These are phyloP conservation scores for Raja brachyura DNA, from an alignment of 2,113 vertebrate species.

Conservation along the genomic window DNA sequence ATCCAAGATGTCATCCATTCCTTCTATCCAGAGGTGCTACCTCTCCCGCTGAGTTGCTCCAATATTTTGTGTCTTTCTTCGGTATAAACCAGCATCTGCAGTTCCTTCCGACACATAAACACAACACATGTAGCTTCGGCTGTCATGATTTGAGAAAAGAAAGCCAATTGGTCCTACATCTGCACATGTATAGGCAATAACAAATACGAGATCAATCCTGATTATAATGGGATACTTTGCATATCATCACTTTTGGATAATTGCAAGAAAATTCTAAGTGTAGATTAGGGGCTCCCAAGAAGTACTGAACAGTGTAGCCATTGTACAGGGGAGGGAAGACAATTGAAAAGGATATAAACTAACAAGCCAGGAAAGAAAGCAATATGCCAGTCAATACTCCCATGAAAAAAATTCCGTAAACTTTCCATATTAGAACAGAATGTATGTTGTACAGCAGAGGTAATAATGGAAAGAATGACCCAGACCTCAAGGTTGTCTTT, in stretches of 20 bases:
- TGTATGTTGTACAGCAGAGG: background rate
- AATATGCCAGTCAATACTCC: background rate
- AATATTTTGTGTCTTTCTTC: no score
- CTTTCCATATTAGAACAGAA: background rate
- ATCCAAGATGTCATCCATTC: no score
- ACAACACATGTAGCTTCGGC: no score
- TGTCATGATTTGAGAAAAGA: no score
- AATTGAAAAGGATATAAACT: background rate
- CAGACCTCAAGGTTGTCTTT: background rate
- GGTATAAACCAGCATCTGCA: no score
- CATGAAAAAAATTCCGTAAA: background rate
- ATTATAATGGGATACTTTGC: background rate
- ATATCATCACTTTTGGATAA: background rate
- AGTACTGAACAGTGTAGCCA: background rate
- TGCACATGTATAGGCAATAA: background rate
- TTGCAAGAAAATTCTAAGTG: background rate
- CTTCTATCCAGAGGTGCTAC: no score
- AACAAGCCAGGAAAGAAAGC: background rate
- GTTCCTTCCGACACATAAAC: no score
- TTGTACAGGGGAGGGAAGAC: background rate
- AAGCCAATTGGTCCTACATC: no score
- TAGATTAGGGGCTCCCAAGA: background rate
- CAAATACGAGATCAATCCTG: background rate
- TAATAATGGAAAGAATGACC: background rate
- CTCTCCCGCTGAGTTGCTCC: no score